Percentiles rank a stretch among this genome's conserved stretches.
Evolutionary conservation across 1,140 invertebrate species (phyloP).

Genomic region (Popillia japonica): DNA sequence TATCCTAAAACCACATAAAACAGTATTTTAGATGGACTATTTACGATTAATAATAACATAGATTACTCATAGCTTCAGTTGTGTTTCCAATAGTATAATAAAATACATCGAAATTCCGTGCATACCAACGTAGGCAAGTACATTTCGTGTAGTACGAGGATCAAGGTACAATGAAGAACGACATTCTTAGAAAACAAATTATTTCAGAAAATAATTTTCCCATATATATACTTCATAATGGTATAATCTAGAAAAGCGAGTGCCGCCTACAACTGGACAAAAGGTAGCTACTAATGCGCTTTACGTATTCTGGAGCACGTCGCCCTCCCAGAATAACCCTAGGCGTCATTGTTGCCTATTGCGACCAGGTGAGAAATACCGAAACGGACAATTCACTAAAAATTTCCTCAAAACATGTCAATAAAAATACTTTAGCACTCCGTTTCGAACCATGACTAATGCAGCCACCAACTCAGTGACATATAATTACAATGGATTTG

Average conservation of each 20-base stretch:
- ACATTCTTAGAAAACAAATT: slow-evolving; percentile 25
- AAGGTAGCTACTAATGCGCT: slow-evolving; percentile 25
- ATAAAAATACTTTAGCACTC: slow-evolving; percentile 20
- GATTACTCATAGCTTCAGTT: background rate
- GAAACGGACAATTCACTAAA: slow-evolving; percentile 20
- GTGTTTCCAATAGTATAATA: background rate
- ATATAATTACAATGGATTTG: background rate
- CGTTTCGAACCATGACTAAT: background rate
- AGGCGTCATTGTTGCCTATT: slow-evolving; percentile 18
- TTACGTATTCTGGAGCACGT: slow-evolving; percentile 23
- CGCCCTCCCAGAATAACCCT: slow-evolving; percentile 24
- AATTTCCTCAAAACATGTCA: slow-evolving; percentile 28
- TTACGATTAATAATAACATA: too few species aligned
- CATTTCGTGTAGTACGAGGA: background rate
- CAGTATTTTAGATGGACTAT: too few species aligned
- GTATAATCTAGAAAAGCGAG: slow-evolving; percentile 19
- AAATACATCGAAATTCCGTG: background rate
- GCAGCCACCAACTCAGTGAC: background rate
- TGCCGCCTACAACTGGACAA: slow-evolving; percentile 23
- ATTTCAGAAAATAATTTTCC: slow-evolving; percentile 25
- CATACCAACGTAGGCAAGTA: background rate
- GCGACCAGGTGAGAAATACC: slow-evolving; percentile 30
- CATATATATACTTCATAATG: slow-evolving; percentile 26
- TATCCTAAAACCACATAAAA: too few species aligned
- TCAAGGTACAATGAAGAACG: background rate